A percentile compares a stretch with the other conserved stretches of the same genome.
Conservation (phyloP, 2,113 vertebrate genomes). For the Microtus ochrogaster region DNA sequence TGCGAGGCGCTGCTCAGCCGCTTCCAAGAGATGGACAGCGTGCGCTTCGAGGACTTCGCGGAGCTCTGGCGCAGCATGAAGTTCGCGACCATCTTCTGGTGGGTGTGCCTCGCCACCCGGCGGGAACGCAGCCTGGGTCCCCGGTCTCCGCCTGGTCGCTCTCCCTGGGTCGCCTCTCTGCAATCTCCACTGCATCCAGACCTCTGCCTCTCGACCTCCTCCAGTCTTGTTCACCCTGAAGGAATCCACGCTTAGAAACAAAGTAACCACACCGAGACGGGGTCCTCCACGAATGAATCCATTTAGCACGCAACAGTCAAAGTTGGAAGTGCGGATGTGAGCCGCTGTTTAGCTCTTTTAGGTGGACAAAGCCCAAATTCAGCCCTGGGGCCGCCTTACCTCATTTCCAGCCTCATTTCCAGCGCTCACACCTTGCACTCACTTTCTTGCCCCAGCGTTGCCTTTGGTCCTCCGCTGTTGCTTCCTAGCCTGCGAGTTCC, state of each 20-base stretch:
- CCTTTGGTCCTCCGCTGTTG: not conserved
- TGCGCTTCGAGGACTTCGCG: slow-evolving; percentile 93
- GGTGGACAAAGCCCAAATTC: not conserved
- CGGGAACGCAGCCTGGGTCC: not conserved
- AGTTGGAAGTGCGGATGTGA: not conserved
- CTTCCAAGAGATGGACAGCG: slow-evolving; percentile 90
- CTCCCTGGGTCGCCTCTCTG: not conserved
- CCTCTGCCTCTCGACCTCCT: not conserved
- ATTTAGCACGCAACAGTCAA: not conserved
- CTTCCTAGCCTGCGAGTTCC: not conserved
- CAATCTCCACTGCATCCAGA: not conserved
- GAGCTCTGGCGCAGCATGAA: slow-evolving; percentile 92
- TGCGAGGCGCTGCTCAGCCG: slow-evolving; percentile 91
- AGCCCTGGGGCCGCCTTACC: not conserved
- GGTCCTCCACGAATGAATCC: not conserved
- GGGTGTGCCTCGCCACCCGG: slow-evolving; percentile 58
- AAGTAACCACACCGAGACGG: not conserved
- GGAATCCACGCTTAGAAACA: not conserved
- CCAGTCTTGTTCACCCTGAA: not conserved
- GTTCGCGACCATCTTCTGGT: slow-evolving; percentile 93
- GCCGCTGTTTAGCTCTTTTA: not conserved
- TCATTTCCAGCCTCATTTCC: not conserved
- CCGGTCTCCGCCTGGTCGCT: fast-evolving
- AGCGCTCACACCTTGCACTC: not conserved
- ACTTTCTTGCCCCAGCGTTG: not conserved